Conservation (phyloP, 2,888 invertebrate species). For the Arctia plantaginis region DNA sequence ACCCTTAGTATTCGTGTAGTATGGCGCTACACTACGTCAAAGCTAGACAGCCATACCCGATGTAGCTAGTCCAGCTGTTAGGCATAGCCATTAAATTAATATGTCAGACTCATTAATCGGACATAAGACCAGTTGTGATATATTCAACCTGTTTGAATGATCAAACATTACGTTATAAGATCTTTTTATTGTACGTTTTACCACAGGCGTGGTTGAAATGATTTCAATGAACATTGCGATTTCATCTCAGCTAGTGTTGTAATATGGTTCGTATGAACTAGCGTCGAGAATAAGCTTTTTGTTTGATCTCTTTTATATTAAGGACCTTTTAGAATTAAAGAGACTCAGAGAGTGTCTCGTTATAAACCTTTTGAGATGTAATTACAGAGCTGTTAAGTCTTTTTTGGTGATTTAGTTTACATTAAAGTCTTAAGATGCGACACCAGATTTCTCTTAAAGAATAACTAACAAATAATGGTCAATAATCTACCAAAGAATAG, state of each 20-base stretch:
- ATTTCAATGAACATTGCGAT: constrained; percentile 44
- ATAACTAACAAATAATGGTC: too few relatives aligned
- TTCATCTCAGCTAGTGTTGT: constrained; percentile 37
- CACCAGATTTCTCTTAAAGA: too few relatives aligned
- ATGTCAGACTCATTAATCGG: constrained; percentile 40
- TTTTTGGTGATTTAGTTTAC: not conserved
- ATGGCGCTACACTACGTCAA: not conserved
- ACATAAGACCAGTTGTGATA: constrained; percentile 40
- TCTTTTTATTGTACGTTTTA: constrained; percentile 53
- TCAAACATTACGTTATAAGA: constrained; percentile 33
- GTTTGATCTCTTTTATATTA: constrained; percentile 26
- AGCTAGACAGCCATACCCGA: not conserved
- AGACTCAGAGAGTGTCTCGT: not conserved
- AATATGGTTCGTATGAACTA: constrained; percentile 34
- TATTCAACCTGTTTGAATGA: constrained; percentile 45
- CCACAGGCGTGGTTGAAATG: constrained; percentile 50
- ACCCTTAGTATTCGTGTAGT: too few relatives aligned
- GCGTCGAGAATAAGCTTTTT: constrained; percentile 25
- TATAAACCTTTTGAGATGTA: not conserved
- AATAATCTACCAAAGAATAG: too few relatives aligned
- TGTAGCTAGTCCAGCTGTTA: not conserved
- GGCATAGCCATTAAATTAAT: constrained; percentile 34
- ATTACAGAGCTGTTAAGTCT: not conserved
- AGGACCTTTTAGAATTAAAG: not conserved
- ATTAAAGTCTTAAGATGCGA: not conserved